A percentile compares a stretch with the other conserved stretches of the same genome.
These are phyloP conservation scores for Caradrina clavipalpis DNA, from an alignment of 2,888 invertebrate species.

Conservation along the genomic window DNA sequence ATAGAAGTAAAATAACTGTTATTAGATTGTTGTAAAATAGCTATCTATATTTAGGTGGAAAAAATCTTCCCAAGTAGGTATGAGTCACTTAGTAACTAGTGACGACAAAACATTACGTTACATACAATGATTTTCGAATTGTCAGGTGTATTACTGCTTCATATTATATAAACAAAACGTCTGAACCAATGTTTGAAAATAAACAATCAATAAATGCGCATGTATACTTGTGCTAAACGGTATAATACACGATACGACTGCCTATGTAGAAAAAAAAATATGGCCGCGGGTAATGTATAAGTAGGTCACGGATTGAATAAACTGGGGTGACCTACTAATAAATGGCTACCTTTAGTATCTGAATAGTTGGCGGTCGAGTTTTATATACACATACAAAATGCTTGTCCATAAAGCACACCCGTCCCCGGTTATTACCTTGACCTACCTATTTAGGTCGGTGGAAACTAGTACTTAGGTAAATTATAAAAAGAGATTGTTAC, in stretches of 20 bases:
- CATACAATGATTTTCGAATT: neutral
- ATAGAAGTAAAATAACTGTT: conserved; percentile 48
- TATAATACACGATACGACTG: too few species aligned
- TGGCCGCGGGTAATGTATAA: conserved; percentile 13
- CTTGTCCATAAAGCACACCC: neutral
- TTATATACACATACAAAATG: neutral
- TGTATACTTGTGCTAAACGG: neutral
- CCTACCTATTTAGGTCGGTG: neutral
- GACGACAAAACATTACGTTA: conserved; percentile 21
- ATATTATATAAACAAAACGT: neutral
- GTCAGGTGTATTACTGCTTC: neutral
- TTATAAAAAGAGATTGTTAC: conserved; percentile 5
- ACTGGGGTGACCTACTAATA: conserved; percentile 39
- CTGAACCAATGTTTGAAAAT: neutral
- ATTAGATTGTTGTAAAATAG: neutral
- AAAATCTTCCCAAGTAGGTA: neutral
- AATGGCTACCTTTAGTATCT: neutral
- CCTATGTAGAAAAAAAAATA: neutral
- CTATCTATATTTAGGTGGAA: neutral
- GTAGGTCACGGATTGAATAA: conserved; percentile 44
- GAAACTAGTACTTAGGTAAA: neutral
- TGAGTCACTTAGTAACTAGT: conserved; percentile 39
- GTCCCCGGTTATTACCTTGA: neutral
- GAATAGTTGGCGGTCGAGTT: neutral
- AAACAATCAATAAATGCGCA: neutral